A percentile compares a stretch with the other conserved stretches of the same genome.
phyloP scores from a whole-genome alignment of 2,888 invertebrate species.

The Acrobasis suavella region DNA sequence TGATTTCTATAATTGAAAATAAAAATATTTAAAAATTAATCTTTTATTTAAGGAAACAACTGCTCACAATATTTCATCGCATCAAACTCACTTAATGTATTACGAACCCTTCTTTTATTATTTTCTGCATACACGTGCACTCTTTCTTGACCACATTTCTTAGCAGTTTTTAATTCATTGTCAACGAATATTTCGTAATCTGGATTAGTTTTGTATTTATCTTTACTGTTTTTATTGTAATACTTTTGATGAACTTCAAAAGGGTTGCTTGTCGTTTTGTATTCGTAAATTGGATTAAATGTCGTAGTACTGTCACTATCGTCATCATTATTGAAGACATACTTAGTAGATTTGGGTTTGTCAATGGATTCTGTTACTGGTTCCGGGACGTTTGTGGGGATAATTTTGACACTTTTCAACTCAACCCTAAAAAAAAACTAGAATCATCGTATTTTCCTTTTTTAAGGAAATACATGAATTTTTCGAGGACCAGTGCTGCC shows the following conservation, averaged over 20 bases:
- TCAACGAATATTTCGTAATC: constrained; percentile 63
- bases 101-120: constrained; percentile 52
- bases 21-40: constrained; percentile 27
- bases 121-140: constrained; percentile 60
- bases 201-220: constrained; percentile 34
- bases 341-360: not conserved
- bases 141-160: constrained; percentile 58
- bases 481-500: too few relatives aligned
- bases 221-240: constrained; percentile 29
- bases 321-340: not conserved
- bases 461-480: too few relatives aligned
- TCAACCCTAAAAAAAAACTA: constrained; percentile 57
- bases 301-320: constrained; percentile 20
- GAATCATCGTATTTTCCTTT: not conserved
- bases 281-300: not conserved
- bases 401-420: constrained; percentile 59
- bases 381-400: constrained; percentile 26
- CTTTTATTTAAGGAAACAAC: constrained; percentile 26
- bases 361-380: not conserved
- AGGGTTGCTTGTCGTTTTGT: constrained; percentile 30
- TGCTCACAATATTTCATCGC: constrained; percentile 46
- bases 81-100: constrained; percentile 37
- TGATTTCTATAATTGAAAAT: not conserved
- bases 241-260: constrained; percentile 34
- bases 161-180: constrained; percentile 52